Conservation (phyloP, 2,888 invertebrate genomes). For the Oegoconia quadripuncta region DNA sequence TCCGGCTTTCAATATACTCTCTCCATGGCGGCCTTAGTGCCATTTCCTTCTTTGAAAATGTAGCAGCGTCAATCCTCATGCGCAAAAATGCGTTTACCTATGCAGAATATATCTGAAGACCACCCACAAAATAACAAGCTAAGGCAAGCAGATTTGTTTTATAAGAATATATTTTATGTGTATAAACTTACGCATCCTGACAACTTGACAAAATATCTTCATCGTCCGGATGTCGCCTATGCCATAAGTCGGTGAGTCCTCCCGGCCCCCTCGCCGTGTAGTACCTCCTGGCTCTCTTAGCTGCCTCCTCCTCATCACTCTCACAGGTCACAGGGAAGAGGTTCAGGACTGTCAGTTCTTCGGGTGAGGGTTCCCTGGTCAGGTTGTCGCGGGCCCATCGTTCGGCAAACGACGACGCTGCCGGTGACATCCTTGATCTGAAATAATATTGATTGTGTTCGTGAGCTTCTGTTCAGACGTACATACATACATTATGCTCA, state of each 20-base stretch:
- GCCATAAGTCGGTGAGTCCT: conserved; percentile 62
- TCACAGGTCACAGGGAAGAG: conserved; percentile 54
- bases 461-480: not conserved
- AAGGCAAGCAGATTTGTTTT: too few species aligned
- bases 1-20: too few species aligned
- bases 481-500: not conserved
- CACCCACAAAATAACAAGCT: too few species aligned
- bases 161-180: too few species aligned
- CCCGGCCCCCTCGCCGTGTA: conserved; percentile 61
- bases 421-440: conserved; percentile 63
- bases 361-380: conserved; percentile 43
- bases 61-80: too few species aligned
- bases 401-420: conserved; percentile 72
- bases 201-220: conserved; percentile 70
- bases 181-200: conserved; percentile 64
- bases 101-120: too few species aligned
- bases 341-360: conserved; percentile 52
- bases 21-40: too few species aligned
- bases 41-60: too few species aligned
- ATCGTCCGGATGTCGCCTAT: conserved; percentile 62
- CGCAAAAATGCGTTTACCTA: too few species aligned
- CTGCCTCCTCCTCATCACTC: conserved; percentile 56
- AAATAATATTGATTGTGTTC: conserved; percentile 12
- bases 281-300: conserved; percentile 60
- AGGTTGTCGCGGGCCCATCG: conserved; percentile 74